Base-by-base conservation (phyloP, 2,888 invertebrate species). In the Epirrita christyi region DNA sequence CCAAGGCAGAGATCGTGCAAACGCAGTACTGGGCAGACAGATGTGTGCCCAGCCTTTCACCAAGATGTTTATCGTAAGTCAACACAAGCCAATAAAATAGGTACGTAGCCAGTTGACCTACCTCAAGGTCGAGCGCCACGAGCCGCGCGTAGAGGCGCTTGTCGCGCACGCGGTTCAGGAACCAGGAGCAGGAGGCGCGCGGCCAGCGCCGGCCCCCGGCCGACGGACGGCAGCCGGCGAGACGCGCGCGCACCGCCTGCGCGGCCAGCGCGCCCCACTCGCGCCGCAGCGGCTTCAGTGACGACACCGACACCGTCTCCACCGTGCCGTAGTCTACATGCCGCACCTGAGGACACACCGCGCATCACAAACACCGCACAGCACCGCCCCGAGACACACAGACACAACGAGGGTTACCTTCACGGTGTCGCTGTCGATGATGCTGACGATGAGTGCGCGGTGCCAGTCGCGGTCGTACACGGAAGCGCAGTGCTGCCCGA, bases 311-410 rank as follows among this genome's bases (percentile, higher is more conserved):
- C 67, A 83, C 85, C 54, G 72, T 70, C 59, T 85, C 84, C 74
- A 93, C 89, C 42, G 93, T 93, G 72, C 93, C 94, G 81, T 93
- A 93, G 86, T 94, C 94, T 66, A 93, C 82, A 81, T 92, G 93
- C 37, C 92, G 92, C 69, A 93, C 92, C 93, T 93, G 74, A 59
- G 59, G n/a, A 70, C 55, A 38, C 4, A 9, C 1, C 29, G 8
- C 6, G 9, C 29, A 6, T 29, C 29, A 29, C 29, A 5, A 7
- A 1, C 32, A 32, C 7, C 8, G 9, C 32, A 32, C 9, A 32
- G 9, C 32, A 7, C 7, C 32, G 9, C 1, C 29, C 4, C 29
- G 29, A 29, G 29, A 29, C 29, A 1, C 8, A 28, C 4, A 4
- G 29, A 29, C 29, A 7, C 29, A 28, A 28, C 28, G 28, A 28